Conservation (phyloP, 2,113 vertebrate genomes). For the Menidia beryllina region DNA sequence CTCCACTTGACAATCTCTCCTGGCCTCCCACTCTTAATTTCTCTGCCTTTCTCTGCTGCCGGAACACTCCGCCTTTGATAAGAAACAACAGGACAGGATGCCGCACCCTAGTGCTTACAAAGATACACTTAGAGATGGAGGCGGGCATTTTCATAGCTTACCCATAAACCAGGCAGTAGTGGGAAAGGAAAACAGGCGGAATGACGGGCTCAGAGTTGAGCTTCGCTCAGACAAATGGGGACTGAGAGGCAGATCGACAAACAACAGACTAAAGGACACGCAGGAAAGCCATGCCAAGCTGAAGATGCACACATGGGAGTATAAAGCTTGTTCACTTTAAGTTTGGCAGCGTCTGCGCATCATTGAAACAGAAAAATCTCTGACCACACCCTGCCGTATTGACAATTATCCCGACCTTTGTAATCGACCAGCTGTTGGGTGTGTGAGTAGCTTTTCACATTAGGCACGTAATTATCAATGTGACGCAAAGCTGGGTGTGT, state of each 20-base stretch:
- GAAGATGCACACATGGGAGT: neutral
- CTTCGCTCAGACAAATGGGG: conserved; percentile 43
- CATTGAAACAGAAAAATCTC: conserved; percentile 48
- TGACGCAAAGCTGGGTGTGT: conserved; percentile 27
- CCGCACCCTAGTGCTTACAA: conserved; percentile 54
- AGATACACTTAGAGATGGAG: conserved; percentile 31
- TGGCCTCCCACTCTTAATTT: conserved; percentile 24
- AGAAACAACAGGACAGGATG: conserved; percentile 60
- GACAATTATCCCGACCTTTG: conserved; percentile 1
- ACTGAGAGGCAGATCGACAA: conserved; percentile 43
- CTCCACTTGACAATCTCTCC: conserved; percentile 28
- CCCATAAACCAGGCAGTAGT: conserved; percentile 34
- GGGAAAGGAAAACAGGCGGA: conserved; percentile 37
- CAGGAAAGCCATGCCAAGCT: neutral
- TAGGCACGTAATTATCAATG: conserved; percentile 19
- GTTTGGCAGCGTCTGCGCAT: neutral
- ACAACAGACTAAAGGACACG: conserved; percentile 10
- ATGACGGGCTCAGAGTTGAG: conserved; percentile 25
- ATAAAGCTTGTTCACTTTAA: neutral
- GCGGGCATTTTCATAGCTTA: conserved; percentile 24
- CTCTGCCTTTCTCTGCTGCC: conserved; percentile 32
- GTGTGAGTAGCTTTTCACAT: conserved; percentile 28
- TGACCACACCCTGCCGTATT: conserved; percentile 26
- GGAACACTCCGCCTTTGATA: conserved; percentile 59
- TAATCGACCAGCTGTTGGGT: neutral